phyloP scores from a whole-genome alignment of 2,113 vertebrate species.

The Manacus vitellinus region DNA sequence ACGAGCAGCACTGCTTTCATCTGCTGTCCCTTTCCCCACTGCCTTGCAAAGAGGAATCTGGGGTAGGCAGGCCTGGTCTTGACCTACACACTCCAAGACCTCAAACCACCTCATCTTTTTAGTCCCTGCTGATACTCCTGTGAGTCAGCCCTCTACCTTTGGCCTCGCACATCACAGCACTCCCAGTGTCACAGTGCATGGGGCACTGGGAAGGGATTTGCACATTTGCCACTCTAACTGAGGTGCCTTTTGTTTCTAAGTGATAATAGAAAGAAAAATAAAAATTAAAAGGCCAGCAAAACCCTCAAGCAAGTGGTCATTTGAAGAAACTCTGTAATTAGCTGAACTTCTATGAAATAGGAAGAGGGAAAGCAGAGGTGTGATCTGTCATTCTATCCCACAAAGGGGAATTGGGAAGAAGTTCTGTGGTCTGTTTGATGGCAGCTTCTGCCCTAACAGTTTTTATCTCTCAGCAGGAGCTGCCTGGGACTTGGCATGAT shows the following conservation, averaged over 20 bases:
- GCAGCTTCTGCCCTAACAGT: neutral
- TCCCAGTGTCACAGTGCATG: neutral
- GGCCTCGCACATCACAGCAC: neutral
- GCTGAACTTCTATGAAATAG: neutral
- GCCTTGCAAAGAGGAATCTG: neutral
- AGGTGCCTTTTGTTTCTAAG: neutral
- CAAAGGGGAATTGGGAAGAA: neutral
- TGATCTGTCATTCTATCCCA: neutral
- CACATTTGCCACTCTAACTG: neutral
- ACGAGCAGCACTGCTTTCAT: neutral
- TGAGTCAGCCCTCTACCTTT: neutral
- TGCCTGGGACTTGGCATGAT: neutral
- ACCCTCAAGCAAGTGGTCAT: neutral
- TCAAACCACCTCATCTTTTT: neutral
- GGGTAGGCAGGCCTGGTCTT: neutral
- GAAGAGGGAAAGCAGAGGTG: neutral
- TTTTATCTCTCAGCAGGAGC: constrained; percentile 15
- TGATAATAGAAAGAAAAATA: neutral
- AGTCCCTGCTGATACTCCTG: neutral
- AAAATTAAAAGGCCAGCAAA: neutral
- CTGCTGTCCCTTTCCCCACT: neutral
- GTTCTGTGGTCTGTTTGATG: neutral
- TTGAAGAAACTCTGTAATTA: neutral
- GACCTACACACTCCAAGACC: neutral
- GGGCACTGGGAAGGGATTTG: neutral